Conservation (phyloP, 2,113 vertebrate genomes). For the Prionailurus viverrinus region DNA sequence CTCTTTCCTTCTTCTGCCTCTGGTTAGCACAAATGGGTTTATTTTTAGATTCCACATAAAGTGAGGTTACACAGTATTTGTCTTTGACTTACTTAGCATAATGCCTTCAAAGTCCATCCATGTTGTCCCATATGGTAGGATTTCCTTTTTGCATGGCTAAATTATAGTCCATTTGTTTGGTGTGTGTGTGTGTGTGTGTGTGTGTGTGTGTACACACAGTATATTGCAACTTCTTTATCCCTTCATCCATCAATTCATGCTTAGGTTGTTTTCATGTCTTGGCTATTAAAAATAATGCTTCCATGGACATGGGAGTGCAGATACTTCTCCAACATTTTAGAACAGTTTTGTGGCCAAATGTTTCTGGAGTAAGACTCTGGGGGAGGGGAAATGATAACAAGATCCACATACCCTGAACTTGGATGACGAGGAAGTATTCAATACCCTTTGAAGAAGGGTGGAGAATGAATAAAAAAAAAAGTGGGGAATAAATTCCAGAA, state of each 20-base stretch:
- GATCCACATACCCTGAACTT: not conserved
- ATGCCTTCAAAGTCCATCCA: not conserved
- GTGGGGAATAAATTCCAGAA: not conserved
- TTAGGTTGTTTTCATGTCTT: not conserved
- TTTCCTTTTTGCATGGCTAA: not conserved
- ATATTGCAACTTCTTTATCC: not conserved
- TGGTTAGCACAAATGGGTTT: not conserved
- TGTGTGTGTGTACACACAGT: not conserved
- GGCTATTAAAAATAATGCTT: not conserved
- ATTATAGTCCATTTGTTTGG: not conserved
- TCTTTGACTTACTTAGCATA: not conserved
- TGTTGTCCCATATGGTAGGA: not conserved
- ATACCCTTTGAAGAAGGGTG: not conserved
- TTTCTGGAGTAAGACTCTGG: not conserved
- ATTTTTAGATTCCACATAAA: not conserved
- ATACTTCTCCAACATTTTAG: not conserved
- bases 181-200: too few relatives aligned
- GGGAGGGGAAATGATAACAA: not conserved
- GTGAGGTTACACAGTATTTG: not conserved
- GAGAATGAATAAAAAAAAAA: not conserved
- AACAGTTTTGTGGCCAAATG: not conserved
- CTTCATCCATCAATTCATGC: not conserved
- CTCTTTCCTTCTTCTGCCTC: not conserved
- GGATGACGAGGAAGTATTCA: not conserved
- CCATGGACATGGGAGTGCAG: not conserved